phyloP scores from a whole-genome alignment of 1,140 invertebrate species.

The Kradibia gibbosae region DNA sequence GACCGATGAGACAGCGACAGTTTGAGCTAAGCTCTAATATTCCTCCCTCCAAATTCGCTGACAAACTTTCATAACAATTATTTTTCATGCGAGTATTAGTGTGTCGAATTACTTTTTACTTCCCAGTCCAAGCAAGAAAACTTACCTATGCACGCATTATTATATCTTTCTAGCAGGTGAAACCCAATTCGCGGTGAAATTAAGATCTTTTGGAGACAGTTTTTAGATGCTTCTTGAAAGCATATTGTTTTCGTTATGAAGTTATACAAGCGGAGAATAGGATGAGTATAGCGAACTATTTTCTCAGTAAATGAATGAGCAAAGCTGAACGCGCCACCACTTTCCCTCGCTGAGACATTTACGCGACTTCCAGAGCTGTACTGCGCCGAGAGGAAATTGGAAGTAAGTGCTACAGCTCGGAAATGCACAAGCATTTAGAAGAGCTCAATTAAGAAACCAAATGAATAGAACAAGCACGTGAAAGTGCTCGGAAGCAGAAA shows the following conservation, averaged over 20 bases:
- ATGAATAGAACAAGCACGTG: slow-evolving; percentile 42
- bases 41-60: too few species aligned
- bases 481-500: slow-evolving; percentile 12
- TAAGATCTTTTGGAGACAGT: slow-evolving; percentile 5
- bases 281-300: slow-evolving; percentile 17
- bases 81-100: not conserved
- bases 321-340: not conserved
- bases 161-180: not conserved
- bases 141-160: not conserved
- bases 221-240: slow-evolving; percentile 3
- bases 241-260: slow-evolving; percentile 31
- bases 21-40: slow-evolving; percentile 11
- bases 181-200: not conserved
- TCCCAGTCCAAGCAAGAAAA: not conserved
- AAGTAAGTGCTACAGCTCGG: slow-evolving; percentile 20
- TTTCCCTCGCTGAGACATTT: not conserved
- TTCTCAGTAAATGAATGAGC: slow-evolving; percentile 42
- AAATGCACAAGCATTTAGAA: slow-evolving; percentile 28
- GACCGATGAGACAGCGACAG: not conserved
- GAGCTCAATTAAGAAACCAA: slow-evolving; percentile 45
- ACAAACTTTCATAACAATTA: slow-evolving; percentile 37
- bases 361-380: not conserved
- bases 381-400: slow-evolving; percentile 1
- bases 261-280: not conserved
- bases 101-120: not conserved